phyloP scores from a whole-genome alignment of 1,140 invertebrate genomes.

The Lysiphlebus fabarum region DNA sequence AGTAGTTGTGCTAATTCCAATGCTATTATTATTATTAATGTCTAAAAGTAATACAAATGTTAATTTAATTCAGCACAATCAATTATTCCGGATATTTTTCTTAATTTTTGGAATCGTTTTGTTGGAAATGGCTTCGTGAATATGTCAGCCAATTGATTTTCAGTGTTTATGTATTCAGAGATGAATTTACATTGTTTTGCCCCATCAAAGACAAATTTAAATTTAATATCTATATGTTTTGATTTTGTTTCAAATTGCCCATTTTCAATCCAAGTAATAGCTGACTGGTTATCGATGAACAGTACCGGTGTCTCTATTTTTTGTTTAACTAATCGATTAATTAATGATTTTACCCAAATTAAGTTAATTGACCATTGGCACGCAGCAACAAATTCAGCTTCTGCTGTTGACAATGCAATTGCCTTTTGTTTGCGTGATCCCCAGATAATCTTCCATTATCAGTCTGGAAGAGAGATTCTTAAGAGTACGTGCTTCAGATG shows the following conservation, averaged over 20 bases:
- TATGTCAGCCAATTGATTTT: constrained; percentile 30
- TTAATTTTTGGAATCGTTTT: background rate
- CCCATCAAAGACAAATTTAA: constrained; percentile 39
- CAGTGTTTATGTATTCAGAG: constrained; percentile 4
- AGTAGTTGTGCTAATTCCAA: no score
- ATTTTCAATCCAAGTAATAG: constrained; percentile 43
- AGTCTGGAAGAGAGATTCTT: constrained; percentile 30
- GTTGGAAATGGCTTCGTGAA: constrained; percentile 27
- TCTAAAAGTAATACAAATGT: no score
- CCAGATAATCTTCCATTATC: constrained; percentile 40
- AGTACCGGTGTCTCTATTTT: constrained; percentile 14
- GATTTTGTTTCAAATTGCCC: constrained; percentile 32
- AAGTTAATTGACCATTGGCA: constrained; percentile 42
- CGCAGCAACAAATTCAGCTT: constrained; percentile 52
- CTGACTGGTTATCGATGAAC: constrained; percentile 38
- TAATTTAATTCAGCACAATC: no score
- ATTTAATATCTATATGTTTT: constrained; percentile 41
- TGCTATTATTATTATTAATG: no score
- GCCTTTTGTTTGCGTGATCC: constrained; percentile 45
- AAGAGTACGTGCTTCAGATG: constrained; percentile 19
- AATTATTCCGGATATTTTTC: background rate
- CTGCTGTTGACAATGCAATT: constrained; percentile 50
- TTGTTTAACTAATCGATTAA: constrained; percentile 12
- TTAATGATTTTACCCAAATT: constrained; percentile 33
- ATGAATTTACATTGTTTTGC: constrained; percentile 18